These are phyloP conservation scores for Tromatobia lineatoria DNA, from an alignment of 2,888 invertebrate species.

Conservation along the genomic window DNA sequence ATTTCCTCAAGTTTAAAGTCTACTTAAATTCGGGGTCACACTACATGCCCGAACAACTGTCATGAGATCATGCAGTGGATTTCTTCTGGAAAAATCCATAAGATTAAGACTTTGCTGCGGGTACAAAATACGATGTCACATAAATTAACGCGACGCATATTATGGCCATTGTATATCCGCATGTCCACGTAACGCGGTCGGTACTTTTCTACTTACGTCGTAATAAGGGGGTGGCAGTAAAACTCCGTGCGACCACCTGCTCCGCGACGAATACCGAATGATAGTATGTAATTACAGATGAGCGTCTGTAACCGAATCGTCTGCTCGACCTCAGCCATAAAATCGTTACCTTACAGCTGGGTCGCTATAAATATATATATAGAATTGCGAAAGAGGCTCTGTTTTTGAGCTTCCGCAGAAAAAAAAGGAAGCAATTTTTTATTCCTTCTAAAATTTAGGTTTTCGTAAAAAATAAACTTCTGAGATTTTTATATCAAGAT, in stretches of 20 bases:
- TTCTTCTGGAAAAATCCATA: neutral
- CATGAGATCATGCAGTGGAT: neutral
- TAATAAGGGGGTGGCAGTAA: constrained; percentile 1
- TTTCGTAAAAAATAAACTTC: neutral
- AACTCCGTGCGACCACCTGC: constrained; percentile 30
- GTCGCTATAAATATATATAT: constrained; percentile 18
- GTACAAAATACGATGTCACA: neutral
- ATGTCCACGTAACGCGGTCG: constrained; percentile 1
- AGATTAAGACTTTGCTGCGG: neutral
- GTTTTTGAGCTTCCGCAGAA: neutral
- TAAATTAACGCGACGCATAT: neutral
- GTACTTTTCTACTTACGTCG: constrained; percentile 26
- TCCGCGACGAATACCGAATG: constrained; percentile 32
- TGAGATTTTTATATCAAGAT: no score
- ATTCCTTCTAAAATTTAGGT: no score
- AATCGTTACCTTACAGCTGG: constrained; percentile 49
- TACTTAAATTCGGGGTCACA: no score
- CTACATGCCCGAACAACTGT: neutral
- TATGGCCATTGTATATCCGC: neutral
- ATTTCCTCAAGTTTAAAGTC: no score
- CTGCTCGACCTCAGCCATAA: constrained; percentile 45
- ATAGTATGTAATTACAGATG: constrained; percentile 61
- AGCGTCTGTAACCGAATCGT: constrained; percentile 59
- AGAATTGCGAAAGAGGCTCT: constrained; percentile 16
- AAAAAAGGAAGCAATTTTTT: neutral